A percentile compares a stretch with the other conserved stretches of the same genome.
Evolutionary conservation across 2,113 vertebrate species (phyloP).

Genomic region (Ciconia boyciana): DNA sequence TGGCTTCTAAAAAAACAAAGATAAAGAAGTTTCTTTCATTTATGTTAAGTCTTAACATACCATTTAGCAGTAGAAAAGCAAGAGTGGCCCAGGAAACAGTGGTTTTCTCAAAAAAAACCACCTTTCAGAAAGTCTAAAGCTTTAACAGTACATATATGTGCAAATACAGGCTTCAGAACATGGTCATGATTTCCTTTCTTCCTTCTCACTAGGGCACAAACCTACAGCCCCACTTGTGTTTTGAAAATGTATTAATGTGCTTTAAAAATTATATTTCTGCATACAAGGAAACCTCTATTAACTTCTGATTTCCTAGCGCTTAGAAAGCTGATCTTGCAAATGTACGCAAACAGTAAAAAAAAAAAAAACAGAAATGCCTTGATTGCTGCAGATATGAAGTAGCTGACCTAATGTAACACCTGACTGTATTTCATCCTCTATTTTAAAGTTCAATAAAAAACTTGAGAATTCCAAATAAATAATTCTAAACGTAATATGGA

Average conservation of each 20-base stretch:
- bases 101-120: background rate
- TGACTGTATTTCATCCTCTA: background rate
- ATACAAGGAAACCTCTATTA: background rate
- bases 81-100: background rate
- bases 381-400: background rate
- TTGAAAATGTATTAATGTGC: background rate
- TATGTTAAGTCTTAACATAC: background rate
- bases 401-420: background rate
- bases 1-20: constrained; percentile 58
- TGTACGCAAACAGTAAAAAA: background rate
- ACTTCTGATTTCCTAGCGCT: background rate
- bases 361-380: background rate
- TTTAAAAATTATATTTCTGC: background rate
- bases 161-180: background rate
- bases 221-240: background rate
- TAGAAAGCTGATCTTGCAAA: background rate
- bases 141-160: background rate
- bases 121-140: background rate
- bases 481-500: background rate
- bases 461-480: background rate
- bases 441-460: background rate
- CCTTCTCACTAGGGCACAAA: background rate
- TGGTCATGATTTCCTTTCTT: background rate
- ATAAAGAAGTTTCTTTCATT: background rate
- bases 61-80: background rate